Conservation (phyloP, 2,888 invertebrate species). For the Carterocephalus palaemon region DNA sequence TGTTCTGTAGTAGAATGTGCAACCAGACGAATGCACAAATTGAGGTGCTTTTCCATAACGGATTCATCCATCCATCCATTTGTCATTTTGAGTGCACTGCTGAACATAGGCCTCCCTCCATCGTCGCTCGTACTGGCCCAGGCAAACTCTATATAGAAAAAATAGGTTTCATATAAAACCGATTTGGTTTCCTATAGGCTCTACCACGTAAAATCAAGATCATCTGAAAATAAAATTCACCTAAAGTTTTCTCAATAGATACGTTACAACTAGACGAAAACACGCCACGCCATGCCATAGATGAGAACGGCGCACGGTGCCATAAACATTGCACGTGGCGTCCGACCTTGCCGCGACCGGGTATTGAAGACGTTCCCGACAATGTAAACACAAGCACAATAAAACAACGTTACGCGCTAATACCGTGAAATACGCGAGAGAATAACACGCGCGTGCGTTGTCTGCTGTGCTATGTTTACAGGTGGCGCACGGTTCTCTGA, state of each 20-base stretch:
- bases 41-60: too few relatives aligned
- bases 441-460: slow-evolving; percentile 37
- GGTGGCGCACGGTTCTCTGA: slow-evolving; percentile 25
- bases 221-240: background rate
- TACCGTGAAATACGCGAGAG: slow-evolving; percentile 13
- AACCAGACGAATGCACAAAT: too few relatives aligned
- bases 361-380: slow-evolving; percentile 35
- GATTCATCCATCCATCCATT: too few relatives aligned
- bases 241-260: background rate
- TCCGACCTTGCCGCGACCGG: slow-evolving; percentile 52
- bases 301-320: slow-evolving; percentile 30
- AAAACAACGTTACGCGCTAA: slow-evolving; percentile 44
- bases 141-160: too few relatives aligned
- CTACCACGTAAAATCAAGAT: background rate
- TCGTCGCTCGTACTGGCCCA: too few relatives aligned
- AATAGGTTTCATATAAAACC: too few relatives aligned
- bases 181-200: too few relatives aligned
- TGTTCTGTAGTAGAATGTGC: too few relatives aligned
- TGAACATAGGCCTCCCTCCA: too few relatives aligned
- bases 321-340: slow-evolving; percentile 52
- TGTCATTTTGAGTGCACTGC: too few relatives aligned
- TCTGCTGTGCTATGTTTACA: slow-evolving; percentile 38
- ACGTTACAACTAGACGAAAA: slow-evolving; percentile 4
- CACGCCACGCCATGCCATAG: slow-evolving; percentile 10
- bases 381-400: slow-evolving; percentile 33